These are phyloP conservation scores for Phylloscopus trochiloides DNA, from an alignment of 2,113 vertebrate species.

Conservation along the genomic window DNA sequence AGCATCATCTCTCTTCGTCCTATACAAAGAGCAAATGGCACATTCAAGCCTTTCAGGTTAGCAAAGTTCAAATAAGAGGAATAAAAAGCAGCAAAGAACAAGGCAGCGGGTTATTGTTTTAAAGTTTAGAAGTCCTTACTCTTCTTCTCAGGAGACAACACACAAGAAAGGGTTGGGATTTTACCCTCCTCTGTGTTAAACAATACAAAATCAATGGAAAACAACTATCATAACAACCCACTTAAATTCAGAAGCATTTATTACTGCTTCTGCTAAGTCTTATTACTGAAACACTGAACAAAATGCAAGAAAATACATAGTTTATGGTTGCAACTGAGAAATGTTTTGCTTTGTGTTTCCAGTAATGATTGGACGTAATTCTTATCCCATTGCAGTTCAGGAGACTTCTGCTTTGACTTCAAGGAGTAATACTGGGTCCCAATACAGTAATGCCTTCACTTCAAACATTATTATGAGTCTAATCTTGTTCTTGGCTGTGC, in stretches of 20 bases:
- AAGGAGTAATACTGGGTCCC: neutral
- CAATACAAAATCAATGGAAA: neutral
- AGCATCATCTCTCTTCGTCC: neutral
- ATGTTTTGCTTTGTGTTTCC: neutral
- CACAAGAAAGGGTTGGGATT: neutral
- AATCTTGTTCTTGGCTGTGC: slow-evolving; percentile 17
- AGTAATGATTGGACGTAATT: neutral
- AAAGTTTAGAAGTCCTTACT: neutral
- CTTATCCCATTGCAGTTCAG: neutral
- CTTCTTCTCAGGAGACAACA: neutral
- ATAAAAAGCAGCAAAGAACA: neutral
- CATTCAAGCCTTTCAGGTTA: neutral
- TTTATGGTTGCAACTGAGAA: neutral
- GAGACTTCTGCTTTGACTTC: neutral
- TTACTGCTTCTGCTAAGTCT: neutral
- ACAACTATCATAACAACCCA: neutral
- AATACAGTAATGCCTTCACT: neutral
- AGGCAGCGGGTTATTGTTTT: neutral
- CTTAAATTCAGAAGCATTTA: neutral
- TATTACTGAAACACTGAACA: neutral
- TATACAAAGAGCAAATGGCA: neutral
- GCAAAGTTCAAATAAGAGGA: neutral
- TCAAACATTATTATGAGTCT: neutral
- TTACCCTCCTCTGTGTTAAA: neutral
- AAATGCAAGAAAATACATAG: neutral